phyloP scores from a whole-genome alignment of 2,797 vertebrate genomes.

The Hoplostethus mediterraneus region DNA sequence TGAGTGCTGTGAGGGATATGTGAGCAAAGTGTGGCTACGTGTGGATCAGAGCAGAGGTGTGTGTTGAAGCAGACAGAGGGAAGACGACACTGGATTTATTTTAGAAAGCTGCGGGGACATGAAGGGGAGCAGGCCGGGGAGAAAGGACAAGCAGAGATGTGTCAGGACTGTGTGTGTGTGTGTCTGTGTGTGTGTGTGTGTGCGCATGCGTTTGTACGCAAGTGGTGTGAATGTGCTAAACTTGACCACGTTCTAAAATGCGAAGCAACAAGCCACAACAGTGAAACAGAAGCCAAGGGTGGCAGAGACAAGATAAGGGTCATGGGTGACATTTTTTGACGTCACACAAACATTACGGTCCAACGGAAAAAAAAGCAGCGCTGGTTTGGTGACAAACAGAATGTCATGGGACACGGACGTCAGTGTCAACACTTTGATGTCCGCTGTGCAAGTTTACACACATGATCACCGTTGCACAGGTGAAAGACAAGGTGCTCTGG shows the following conservation, averaged over 20 bases:
- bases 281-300: slow-evolving; percentile 5
- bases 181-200: slow-evolving; percentile 14
- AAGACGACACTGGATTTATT: slow-evolving; percentile 68
- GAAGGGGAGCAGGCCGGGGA: slow-evolving; percentile 28
- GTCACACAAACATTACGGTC: not conserved
- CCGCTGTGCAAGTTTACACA: slow-evolving; percentile 1
- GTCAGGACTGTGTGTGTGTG: slow-evolving; percentile 2
- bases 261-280: slow-evolving; percentile 30
- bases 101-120: slow-evolving; percentile 61
- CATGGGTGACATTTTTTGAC: slow-evolving; percentile 1
- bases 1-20: slow-evolving; percentile 3
- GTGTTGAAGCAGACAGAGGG: slow-evolving; percentile 40
- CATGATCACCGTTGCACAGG: not conserved
- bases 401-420: slow-evolving; percentile 1
- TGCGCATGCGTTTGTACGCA: not conserved
- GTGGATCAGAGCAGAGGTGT: slow-evolving; percentile 13
- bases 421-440: not conserved
- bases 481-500: not conserved
- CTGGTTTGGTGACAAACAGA: slow-evolving; percentile 18
- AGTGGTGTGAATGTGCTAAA: slow-evolving; percentile 10
- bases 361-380: slow-evolving; percentile 13
- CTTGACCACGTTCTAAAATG: slow-evolving; percentile 26
- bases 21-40: slow-evolving; percentile 10
- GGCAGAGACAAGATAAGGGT: slow-evolving; percentile 13
- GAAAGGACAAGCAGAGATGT: slow-evolving; percentile 53